These are phyloP conservation scores for Atta cephalotes DNA, from an alignment of 1,140 invertebrate genomes.

Conservation along the genomic window DNA sequence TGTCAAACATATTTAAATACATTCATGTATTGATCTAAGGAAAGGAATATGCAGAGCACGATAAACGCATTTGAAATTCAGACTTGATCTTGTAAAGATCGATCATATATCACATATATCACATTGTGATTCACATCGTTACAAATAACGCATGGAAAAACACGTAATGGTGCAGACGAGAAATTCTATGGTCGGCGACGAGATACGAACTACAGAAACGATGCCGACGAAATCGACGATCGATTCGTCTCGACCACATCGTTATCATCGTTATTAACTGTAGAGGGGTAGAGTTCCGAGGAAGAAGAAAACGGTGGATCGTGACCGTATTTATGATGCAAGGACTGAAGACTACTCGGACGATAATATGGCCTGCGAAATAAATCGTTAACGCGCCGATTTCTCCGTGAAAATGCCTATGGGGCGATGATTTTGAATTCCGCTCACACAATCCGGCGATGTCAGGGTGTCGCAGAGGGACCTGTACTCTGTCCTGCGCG, in stretches of 20 bases:
- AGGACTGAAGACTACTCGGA: neutral
- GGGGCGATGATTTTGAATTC: conserved; percentile 71
- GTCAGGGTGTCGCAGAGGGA: conserved; percentile 69
- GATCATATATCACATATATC: too few relatives aligned
- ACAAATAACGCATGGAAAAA: conserved; percentile 46
- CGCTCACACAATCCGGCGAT: conserved; percentile 63
- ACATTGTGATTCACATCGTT: conserved; percentile 19
- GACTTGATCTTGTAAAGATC: neutral
- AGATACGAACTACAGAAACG: conserved; percentile 15
- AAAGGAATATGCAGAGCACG: neutral
- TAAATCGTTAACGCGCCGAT: conserved; percentile 78
- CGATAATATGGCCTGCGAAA: conserved; percentile 67
- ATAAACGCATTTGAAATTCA: conserved; percentile 44
- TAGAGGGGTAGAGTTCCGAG: conserved; percentile 47
- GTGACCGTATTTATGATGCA: conserved; percentile 76
- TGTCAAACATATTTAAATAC: neutral
- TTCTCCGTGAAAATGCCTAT: conserved; percentile 64
- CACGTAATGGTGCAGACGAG: conserved; percentile 18
- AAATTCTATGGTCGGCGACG: conserved; percentile 30
- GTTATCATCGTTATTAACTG: conserved; percentile 63
- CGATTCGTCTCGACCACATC: conserved; percentile 67
- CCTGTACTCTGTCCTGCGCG: neutral
- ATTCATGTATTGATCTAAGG: neutral
- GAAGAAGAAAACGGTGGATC: conserved; percentile 74
- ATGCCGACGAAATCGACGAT: conserved; percentile 51